Base-by-base conservation (phyloP, 1,140 invertebrate species). In the Cotesia typhae region DNA sequence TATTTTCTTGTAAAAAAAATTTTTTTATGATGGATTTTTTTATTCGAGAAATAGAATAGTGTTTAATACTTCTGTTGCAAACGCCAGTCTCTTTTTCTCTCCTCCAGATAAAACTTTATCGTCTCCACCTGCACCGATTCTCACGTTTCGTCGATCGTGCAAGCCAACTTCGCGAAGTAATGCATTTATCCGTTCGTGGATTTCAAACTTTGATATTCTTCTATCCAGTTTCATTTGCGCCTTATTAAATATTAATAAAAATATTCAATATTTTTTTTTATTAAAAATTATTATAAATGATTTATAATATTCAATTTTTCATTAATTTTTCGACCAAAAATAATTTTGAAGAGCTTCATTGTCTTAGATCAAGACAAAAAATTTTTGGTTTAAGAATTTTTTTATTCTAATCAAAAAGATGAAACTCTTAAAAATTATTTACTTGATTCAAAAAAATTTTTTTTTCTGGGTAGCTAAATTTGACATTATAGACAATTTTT, bases 61-160 rank as follows among this genome's bases (percentile, higher is more conserved):
- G 14, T 52, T 6, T 1, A 4, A 14, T 77, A 95, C 94, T 88
- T 98, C 97, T 3, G 95, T 93, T 6, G 96, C 97, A 84, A 99
- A 98, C 0, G 96, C 92, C 9, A 99, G 85, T 61, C 97, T 88
- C 78, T 98, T 98, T 79, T 92, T 93, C 83, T 99, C 98, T 0
- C 98, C 97, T 0, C 96, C 96, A 0, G 97, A 98, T 1, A 99
- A 89, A 0, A 96, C 93, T 83, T 96, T 97, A 1, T 88, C 83
- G 47, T 89, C 85, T 59, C 91, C 90, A 5, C 88, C 88, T 35
- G 90, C 89, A 12, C 95, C 96, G 71, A 98, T 98, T 35, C 91
- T 85, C 0, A 92, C 93, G 70, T 93, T 87, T 4, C 89, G 84
- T 73, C 92, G 92, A 9, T 91, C 90, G 1, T 87, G 87, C 4